These are phyloP conservation scores for Temnothorax ravouxi DNA, from an alignment of 2,888 invertebrate species.

Conservation along the genomic window DNA sequence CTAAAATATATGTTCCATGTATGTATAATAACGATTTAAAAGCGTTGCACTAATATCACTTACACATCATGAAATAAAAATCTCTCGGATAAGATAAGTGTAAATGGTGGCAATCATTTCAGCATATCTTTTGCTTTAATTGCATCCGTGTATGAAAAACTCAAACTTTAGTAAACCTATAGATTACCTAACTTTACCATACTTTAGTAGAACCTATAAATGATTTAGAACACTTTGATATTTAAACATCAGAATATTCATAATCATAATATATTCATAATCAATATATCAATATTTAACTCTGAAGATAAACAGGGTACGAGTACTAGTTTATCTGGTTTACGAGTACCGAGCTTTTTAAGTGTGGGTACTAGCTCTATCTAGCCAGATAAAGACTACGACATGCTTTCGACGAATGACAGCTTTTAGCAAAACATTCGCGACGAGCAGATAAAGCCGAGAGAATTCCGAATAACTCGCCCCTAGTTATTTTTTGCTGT, in stretches of 20 bases:
- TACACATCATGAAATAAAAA: neutral
- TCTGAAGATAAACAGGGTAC: conserved; percentile 62
- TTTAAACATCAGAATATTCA: conserved; percentile 38
- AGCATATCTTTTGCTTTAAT: neutral
- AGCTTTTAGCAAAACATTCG: conserved; percentile 40
- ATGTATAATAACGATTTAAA: neutral
- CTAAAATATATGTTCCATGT: no score
- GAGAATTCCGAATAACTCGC: conserved; percentile 15
- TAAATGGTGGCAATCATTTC: neutral
- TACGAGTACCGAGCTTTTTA: neutral
- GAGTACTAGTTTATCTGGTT: neutral
- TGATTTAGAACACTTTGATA: conserved; percentile 17
- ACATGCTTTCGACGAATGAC: conserved; percentile 55
- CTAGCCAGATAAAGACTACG: conserved; percentile 50
- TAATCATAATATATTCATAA: conserved; percentile 23
- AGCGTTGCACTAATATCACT: neutral
- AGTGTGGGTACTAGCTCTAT: conserved; percentile 13
- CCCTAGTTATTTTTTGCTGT: conserved; percentile 40
- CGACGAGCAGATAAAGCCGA: conserved; percentile 53
- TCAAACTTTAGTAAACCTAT: conserved; percentile 23
- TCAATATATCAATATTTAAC: conserved; percentile 60
- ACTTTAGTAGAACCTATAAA: conserved; percentile 36
- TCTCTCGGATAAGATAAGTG: neutral
- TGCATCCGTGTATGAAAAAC: conserved; percentile 22
- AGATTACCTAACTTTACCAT: neutral